Conservation (phyloP, 1,140 invertebrate genomes). For the Vollenhovia emeryi region DNA sequence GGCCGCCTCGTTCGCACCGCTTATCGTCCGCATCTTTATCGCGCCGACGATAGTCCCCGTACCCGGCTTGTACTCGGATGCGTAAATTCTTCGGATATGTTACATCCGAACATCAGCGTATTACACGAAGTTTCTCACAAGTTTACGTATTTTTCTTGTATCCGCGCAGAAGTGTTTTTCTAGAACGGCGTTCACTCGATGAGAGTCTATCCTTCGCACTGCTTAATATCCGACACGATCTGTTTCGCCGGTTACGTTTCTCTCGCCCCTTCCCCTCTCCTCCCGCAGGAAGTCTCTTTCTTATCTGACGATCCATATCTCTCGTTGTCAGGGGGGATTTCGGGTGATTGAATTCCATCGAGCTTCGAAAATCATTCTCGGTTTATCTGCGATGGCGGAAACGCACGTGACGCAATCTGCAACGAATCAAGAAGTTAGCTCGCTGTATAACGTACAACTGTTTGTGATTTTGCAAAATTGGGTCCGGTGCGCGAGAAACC, state of each 20-base stretch:
- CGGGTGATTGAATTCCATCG: background rate
- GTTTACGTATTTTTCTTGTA: slow-evolving; percentile 21
- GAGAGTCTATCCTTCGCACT: slow-evolving; percentile 24
- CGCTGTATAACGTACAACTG: background rate
- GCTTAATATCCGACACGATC: slow-evolving; percentile 47
- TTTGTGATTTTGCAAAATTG: slow-evolving; percentile 35
- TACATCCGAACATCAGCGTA: slow-evolving; percentile 9
- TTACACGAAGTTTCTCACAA: background rate
- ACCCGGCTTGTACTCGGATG: background rate
- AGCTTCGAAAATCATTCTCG: background rate
- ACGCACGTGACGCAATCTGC: background rate
- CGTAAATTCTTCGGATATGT: background rate
- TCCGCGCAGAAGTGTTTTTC: background rate
- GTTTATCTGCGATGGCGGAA: background rate
- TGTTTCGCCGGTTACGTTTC: slow-evolving; percentile 37
- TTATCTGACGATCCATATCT: background rate
- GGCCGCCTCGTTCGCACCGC: slow-evolving; percentile 27
- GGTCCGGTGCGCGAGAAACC: slow-evolving; percentile 7
- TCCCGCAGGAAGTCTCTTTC: background rate
- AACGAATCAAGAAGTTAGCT: slow-evolving; percentile 34
- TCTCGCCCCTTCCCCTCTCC: too few species aligned
- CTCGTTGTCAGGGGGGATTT: background rate
- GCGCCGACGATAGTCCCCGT: background rate
- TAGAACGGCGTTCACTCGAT: slow-evolving; percentile 8
- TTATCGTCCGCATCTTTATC: slow-evolving; percentile 60